Conservation (phyloP, 2,113 vertebrate species). For the Melanerpes aurifrons region DNA sequence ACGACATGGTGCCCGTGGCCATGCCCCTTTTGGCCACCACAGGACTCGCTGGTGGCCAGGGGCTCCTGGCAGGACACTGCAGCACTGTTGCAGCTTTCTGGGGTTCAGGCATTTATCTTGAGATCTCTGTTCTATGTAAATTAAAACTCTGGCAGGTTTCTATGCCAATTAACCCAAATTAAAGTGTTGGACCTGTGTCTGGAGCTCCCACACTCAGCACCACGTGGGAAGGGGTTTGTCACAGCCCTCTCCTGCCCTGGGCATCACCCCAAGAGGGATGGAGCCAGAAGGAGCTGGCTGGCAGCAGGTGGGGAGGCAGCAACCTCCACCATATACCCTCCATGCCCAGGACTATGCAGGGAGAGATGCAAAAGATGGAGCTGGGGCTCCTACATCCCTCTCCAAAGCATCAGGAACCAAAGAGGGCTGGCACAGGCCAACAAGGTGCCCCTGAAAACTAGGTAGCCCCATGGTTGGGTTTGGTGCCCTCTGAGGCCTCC, state of each 20-base stretch:
- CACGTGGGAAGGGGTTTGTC: neutral
- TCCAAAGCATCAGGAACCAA: neutral
- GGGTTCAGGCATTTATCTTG: neutral
- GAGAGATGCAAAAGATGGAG: neutral
- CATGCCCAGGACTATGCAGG: neutral
- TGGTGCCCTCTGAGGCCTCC: neutral
- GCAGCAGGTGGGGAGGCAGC: neutral
- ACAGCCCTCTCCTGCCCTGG: neutral
- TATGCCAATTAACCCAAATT: neutral
- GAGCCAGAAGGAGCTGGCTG: neutral
- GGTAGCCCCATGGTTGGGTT: rapidly evolving
- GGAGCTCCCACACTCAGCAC: neutral
- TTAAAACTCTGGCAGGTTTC: neutral
- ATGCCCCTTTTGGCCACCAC: rapidly evolving
- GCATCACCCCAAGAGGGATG: rapidly evolving
- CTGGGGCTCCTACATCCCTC: neutral
- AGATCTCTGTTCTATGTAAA: neutral
- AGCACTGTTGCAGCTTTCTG: neutral
- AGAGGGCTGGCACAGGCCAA: neutral
- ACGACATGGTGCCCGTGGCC: rapidly evolving
- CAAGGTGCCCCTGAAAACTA: neutral
- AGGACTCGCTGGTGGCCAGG: neutral
- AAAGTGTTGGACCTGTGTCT: neutral
- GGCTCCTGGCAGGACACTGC: rapidly evolving
- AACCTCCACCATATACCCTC: rapidly evolving